Evolutionary conservation across 1,140 invertebrate species (phyloP).

Genomic region (Stegodyphus dumicola): DNA sequence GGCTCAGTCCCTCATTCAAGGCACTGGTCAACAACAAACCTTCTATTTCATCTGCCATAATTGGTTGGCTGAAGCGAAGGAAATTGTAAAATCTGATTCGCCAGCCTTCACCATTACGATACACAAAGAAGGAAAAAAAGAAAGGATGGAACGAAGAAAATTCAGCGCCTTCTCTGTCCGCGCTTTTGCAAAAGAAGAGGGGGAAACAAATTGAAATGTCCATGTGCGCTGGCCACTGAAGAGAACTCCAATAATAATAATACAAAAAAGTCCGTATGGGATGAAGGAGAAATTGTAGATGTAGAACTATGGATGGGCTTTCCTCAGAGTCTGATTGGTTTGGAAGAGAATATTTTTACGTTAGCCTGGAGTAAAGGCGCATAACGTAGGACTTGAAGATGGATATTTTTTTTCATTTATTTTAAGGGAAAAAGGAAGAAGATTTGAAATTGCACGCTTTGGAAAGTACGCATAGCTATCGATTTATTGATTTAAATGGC

Average conservation of each 20-base stretch:
- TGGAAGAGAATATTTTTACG: slow-evolving; percentile 58
- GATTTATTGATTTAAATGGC: too few relatives aligned
- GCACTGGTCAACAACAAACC: slow-evolving; percentile 54
- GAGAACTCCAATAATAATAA: slow-evolving; percentile 51
- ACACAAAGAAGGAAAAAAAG: slow-evolving; percentile 19
- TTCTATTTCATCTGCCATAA: slow-evolving; percentile 60
- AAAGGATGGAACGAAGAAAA: slow-evolving; percentile 46
- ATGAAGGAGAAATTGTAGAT: slow-evolving; percentile 57
- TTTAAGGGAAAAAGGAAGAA: slow-evolving; percentile 19
- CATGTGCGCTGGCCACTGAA: slow-evolving; percentile 32
- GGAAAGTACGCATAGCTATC: not conserved
- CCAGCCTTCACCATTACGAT: slow-evolving; percentile 56
- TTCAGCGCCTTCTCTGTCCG: slow-evolving; percentile 53
- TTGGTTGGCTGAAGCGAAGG: slow-evolving; percentile 59
- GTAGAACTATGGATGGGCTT: slow-evolving; percentile 55
- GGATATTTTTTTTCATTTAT: slow-evolving; percentile 52
- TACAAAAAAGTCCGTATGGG: slow-evolving; percentile 28
- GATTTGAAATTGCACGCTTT: slow-evolving; percentile 10
- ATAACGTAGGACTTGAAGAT: slow-evolving; percentile 49
- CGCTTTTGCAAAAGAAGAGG: slow-evolving; percentile 27
- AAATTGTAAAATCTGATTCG: slow-evolving; percentile 60
- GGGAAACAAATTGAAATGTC: slow-evolving; percentile 58
- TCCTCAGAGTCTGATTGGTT: slow-evolving; percentile 52
- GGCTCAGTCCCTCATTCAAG: slow-evolving; percentile 4
- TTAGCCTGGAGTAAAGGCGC: slow-evolving; percentile 27